Conservation (phyloP, 2,888 invertebrate genomes). For the Caenorhabditis japonica region DNA sequence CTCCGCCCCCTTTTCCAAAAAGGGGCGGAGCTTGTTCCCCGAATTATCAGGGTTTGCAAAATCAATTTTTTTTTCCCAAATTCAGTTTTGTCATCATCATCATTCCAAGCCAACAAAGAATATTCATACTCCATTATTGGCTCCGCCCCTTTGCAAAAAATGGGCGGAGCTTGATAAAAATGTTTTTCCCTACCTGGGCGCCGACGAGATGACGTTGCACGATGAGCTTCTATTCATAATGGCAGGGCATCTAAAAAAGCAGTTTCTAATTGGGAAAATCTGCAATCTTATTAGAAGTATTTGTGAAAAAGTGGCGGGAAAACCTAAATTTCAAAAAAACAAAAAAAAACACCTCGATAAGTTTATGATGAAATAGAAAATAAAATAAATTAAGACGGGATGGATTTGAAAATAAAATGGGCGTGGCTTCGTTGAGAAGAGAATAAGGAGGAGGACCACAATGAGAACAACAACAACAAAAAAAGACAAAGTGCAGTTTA, state of each 20-base stretch:
- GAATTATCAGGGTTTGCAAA: background rate
- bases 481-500: background rate
- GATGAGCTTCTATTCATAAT: background rate
- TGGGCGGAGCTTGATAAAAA: too few relatives aligned
- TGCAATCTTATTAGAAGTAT: too few relatives aligned
- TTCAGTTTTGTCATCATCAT: too few relatives aligned
- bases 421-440: background rate
- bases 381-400: too few relatives aligned
- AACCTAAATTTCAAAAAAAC: slow-evolving; percentile 3
- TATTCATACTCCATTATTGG: too few relatives aligned
- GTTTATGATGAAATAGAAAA: background rate
- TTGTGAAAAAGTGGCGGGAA: too few relatives aligned
- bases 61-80: background rate
- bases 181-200: slow-evolving; percentile 27
- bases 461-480: background rate
- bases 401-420: background rate
- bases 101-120: too few relatives aligned
- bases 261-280: too few relatives aligned
- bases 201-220: slow-evolving; percentile 16
- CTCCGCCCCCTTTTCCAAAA: too few relatives aligned
- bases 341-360: background rate
- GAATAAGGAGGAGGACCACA: background rate
- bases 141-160: too few relatives aligned
- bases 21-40: too few relatives aligned
- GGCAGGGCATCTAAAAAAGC: too few relatives aligned